phyloP scores from a whole-genome alignment of 23 tunicate genomes.

The Diplosoma virens region DNA sequence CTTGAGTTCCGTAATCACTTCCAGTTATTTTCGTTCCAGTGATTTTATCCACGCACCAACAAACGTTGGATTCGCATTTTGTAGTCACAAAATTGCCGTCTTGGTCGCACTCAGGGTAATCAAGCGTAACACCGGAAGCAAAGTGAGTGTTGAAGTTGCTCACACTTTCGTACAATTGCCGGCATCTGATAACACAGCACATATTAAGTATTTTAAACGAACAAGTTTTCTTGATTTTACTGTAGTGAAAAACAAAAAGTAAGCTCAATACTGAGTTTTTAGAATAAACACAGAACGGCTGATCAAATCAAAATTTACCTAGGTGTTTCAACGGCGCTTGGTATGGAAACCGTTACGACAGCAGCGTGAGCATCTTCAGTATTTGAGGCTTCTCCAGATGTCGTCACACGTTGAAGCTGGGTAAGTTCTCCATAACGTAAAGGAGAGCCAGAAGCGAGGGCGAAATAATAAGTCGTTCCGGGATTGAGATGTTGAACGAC shows the following conservation, averaged over 20 bases:
- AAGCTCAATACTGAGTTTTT: no score
- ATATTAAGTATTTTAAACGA: no score
- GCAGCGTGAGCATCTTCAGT: background rate
- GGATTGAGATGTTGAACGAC: background rate
- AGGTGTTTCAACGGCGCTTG: no score
- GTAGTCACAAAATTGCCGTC: background rate
- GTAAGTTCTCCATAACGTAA: background rate
- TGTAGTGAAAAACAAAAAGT: no score
- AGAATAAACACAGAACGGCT: no score
- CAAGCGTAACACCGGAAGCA: background rate
- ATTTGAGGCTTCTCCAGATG: background rate
- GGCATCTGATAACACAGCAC: constrained; percentile 12
- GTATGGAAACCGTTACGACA: no score
- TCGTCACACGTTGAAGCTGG: background rate
- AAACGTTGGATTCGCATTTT: background rate
- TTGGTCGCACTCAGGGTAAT: constrained; percentile 8
- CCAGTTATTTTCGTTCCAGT: constrained; percentile 12
- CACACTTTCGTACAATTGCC: constrained; percentile 9
- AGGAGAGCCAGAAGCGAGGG: background rate
- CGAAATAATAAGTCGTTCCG: background rate
- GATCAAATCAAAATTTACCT: no score
- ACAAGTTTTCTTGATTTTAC: no score
- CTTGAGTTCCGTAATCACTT: background rate
- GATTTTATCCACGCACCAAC: constrained; percentile 14
- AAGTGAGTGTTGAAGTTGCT: background rate